Conservation (phyloP, 2,797 vertebrate species). For the Mastacembelus armatus region DNA sequence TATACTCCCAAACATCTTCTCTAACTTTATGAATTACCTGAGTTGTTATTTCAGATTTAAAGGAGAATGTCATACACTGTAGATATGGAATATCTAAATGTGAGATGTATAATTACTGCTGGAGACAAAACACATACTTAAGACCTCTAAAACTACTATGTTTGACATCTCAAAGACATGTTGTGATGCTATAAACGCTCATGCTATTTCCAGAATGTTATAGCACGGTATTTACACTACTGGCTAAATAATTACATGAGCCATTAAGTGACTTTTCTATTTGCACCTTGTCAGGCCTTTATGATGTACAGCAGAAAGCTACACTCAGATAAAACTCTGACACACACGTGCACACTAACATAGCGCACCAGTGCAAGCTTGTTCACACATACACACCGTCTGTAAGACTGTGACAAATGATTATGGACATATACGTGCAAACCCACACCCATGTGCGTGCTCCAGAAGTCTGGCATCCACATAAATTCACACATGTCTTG, state of each 20-base stretch:
- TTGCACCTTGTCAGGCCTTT: conserved; percentile 63
- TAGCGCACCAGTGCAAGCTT: conserved; percentile 57
- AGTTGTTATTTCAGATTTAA: conserved; percentile 47
- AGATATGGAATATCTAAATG: conserved; percentile 51
- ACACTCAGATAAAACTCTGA: conserved; percentile 31
- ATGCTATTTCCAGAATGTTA: conserved; percentile 59
- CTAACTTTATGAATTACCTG: conserved; percentile 50
- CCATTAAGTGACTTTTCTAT: conserved; percentile 70
- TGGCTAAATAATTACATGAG: conserved; percentile 68
- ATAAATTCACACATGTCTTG: conserved; percentile 73
- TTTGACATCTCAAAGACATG: conserved; percentile 53
- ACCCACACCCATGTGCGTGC: conserved; percentile 52
- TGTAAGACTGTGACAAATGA: conserved; percentile 46
- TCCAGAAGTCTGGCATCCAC: conserved; percentile 62
- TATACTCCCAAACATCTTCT: conserved; percentile 44
- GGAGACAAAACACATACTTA: conserved; percentile 68
- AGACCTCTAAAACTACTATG: conserved; percentile 59
- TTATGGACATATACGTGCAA: conserved; percentile 25
- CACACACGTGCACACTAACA: conserved; percentile 46
- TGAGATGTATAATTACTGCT: conserved; percentile 67
- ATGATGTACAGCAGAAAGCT: conserved; percentile 18
- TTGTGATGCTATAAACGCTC: conserved; percentile 54
- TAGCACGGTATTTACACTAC: conserved; percentile 52
- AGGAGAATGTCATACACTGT: conserved; percentile 24
- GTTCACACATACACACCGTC: conserved; percentile 35